phyloP scores from a whole-genome alignment of 1,140 invertebrate genomes.

The Mizuhopecten yessoensis region DNA sequence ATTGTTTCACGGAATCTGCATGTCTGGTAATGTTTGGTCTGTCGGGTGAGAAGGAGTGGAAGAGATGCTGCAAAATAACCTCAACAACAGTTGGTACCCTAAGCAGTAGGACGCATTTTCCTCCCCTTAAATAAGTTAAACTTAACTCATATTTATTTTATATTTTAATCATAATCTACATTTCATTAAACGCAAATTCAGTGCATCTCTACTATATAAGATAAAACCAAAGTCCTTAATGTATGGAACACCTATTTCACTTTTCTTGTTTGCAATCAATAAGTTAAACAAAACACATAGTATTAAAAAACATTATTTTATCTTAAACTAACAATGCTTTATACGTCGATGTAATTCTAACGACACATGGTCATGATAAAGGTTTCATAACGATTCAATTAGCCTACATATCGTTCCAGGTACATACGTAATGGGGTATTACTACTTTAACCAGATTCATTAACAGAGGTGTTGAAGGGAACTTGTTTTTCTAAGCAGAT shows the following conservation, averaged over 20 bases:
- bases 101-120: background rate
- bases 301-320: too few relatives aligned
- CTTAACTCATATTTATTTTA: background rate
- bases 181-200: too few relatives aligned
- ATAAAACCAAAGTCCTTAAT: too few relatives aligned
- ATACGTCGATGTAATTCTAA: background rate
- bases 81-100: background rate
- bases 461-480: background rate
- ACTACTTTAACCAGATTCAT: background rate
- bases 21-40: background rate
- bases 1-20: slow-evolving; percentile 32
- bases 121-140: background rate
- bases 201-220: too few relatives aligned
- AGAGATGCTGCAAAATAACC: background rate
- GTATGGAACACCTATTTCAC: too few relatives aligned
- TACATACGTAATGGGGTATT: slow-evolving; percentile 21
- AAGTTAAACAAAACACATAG: background rate
- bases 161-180: too few relatives aligned
- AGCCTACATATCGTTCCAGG: background rate
- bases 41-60: background rate
- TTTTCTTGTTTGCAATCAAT: background rate
- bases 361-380: slow-evolving; percentile 39
- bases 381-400: background rate
- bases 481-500: background rate
- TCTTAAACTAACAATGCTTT: background rate